Evolutionary conservation across 2,113 vertebrate genomes (phyloP).

Genomic region (Oxyura jamaicensis): DNA sequence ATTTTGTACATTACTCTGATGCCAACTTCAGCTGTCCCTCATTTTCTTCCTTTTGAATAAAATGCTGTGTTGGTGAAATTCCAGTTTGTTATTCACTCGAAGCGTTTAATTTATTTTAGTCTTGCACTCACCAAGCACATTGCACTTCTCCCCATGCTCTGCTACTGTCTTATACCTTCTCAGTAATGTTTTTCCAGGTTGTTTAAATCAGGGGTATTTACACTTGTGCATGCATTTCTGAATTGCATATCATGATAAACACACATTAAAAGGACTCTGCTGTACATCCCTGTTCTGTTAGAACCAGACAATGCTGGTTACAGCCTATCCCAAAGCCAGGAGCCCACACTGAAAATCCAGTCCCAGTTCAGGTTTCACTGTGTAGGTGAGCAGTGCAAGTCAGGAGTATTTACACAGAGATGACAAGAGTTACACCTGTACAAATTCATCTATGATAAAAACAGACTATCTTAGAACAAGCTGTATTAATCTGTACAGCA

Average conservation of each 20-base stretch:
- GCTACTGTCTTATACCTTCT: neutral
- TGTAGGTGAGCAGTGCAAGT: neutral
- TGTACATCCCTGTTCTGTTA: neutral
- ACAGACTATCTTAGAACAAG: neutral
- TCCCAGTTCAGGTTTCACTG: neutral
- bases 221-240: neutral
- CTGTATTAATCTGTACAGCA: neutral
- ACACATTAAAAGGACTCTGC: neutral
- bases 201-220: conserved; percentile 35
- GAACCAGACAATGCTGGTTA: neutral
- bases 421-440: neutral
- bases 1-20: neutral
- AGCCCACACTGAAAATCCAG: neutral
- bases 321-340: neutral
- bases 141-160: neutral
- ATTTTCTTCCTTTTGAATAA: conserved; percentile 21
- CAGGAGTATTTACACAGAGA: fast-evolving
- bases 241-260: neutral
- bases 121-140: conserved; percentile 15
- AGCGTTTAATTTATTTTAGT: conserved; percentile 65
- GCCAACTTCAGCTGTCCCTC: neutral
- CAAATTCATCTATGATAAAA: neutral
- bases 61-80: conserved; percentile 15
- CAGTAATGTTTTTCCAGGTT: conserved; percentile 4
- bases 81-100: conserved; percentile 24